Evolutionary conservation across 2,888 invertebrate species (phyloP), one percentile per base, ranked within the genome.

Genomic region (Hypercompe scribonia): DNA sequence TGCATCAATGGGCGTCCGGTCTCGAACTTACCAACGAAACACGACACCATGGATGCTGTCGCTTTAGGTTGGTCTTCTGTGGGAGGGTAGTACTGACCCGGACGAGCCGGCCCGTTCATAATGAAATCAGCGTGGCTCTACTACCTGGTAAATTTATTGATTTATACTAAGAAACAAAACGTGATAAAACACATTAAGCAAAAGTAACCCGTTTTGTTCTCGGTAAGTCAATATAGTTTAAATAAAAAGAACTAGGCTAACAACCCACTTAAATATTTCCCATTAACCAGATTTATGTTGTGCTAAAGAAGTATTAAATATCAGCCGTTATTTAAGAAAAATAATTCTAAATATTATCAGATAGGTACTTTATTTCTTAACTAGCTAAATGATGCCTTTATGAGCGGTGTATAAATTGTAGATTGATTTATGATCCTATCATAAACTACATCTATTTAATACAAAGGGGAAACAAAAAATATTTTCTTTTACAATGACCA

Each of bases 301-400:
- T 42, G 54, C 50, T 28, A 63, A 68, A 34, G 46, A 50, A 72
- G 63, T 31, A 68, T 68, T 66, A 50, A 68, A 63, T n/a, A 50
- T 68, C 4, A 3, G 21, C 67, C 71, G 71, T 72, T 67, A 67
- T 46, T 66, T 13, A 10, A 31, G 28, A 63, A 63, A 64, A 63
- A 46, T 46, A 15, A 24, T 39, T 33, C 66, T 65, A 31, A 61
- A 72, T 68, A 63, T 39, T 71, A 63, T 68, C 50, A 42, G 34
- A 50, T 28, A 42, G 34, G 36, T 28, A 58, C 66, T 68, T 46
- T 72, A 21, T 67, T 54, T 54, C 34, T 68, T 72, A 13, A 61
- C 42, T 31, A 46, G 18, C 34, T 13, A 76, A 76, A 83, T 79
- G 64, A 76, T 71, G 74, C 24, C 50, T 42, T 46, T 75, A 70